Evolutionary conservation across 2,888 invertebrate species (phyloP).

Genomic region (Limnephilus rhombicus): DNA sequence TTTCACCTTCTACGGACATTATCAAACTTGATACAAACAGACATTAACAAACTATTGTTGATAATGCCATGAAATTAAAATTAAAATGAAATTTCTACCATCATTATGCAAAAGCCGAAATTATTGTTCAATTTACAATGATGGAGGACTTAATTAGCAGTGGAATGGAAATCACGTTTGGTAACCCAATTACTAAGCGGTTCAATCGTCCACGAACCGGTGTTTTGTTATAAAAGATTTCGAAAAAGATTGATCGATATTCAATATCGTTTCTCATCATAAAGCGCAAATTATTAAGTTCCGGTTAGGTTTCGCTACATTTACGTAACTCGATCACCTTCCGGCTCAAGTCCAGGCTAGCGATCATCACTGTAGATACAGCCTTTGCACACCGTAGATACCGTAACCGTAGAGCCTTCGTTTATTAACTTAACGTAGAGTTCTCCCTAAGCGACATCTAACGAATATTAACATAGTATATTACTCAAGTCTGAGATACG

Average conservation of each 20-base stretch:
- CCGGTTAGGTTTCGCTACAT: neutral
- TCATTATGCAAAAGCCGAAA: no score
- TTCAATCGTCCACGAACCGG: no score
- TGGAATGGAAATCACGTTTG: no score
- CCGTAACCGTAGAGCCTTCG: neutral
- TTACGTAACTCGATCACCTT: neutral
- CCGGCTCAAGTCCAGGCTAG: neutral
- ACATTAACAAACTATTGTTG: no score
- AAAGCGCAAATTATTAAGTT: neutral
- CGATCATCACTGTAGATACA: neutral
- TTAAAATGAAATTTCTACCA: no score
- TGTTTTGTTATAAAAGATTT: neutral
- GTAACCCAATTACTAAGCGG: no score
- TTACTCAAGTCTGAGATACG: constrained; percentile 19
- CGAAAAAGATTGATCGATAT: neutral
- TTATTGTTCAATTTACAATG: no score
- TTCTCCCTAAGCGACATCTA: constrained; percentile 21
- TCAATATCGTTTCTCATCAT: neutral
- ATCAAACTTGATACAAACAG: no score
- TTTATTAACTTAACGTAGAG: constrained; percentile 15
- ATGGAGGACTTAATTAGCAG: no score
- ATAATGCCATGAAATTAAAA: no score
- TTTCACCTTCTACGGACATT: no score
- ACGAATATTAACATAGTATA: constrained; percentile 37
- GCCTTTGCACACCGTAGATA: neutral